Evolutionary conservation across 92 coral and sea anemone species (phyloP).

Genomic region (Heliopora coerulea): DNA sequence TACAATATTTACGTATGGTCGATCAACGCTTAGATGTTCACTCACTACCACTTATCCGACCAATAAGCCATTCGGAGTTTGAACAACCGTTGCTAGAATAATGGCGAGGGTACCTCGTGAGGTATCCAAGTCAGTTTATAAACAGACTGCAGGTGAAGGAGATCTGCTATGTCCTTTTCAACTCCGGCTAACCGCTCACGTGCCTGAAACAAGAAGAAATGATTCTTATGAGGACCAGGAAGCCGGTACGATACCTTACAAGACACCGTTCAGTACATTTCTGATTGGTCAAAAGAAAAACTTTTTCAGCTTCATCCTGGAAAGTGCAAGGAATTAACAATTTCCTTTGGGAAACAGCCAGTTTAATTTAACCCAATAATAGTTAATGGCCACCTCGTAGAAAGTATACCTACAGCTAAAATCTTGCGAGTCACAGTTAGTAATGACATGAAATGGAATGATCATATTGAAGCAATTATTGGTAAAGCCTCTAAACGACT

Average conservation of each 20-base stretch:
- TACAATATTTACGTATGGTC: no score
- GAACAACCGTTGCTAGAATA: no score
- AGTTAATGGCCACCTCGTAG: constrained; percentile 2
- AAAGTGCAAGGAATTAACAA: neutral
- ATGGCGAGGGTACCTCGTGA: constrained; percentile 81
- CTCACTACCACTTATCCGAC: no score
- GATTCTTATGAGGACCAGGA: no score
- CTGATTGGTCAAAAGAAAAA: no score
- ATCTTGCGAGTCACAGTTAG: constrained; percentile 4
- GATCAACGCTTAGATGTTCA: no score
- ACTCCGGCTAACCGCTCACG: constrained; percentile 71
- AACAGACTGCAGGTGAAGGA: constrained; percentile 73
- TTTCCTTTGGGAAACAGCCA: neutral
- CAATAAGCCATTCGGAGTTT: no score
- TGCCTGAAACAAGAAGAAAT: constrained; percentile 53
- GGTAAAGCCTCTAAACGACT: no score
- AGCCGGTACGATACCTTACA: no score
- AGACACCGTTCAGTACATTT: no score
- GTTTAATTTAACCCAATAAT: neutral
- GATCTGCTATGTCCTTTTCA: constrained; percentile 74
- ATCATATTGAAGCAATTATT: no score
- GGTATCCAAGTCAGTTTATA: constrained; percentile 95
- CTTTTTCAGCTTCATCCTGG: neutral
- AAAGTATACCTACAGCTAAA: neutral
- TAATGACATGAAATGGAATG: no score